Base-by-base conservation (phyloP, 2,888 invertebrate species). In the Metellina segmentata region DNA sequence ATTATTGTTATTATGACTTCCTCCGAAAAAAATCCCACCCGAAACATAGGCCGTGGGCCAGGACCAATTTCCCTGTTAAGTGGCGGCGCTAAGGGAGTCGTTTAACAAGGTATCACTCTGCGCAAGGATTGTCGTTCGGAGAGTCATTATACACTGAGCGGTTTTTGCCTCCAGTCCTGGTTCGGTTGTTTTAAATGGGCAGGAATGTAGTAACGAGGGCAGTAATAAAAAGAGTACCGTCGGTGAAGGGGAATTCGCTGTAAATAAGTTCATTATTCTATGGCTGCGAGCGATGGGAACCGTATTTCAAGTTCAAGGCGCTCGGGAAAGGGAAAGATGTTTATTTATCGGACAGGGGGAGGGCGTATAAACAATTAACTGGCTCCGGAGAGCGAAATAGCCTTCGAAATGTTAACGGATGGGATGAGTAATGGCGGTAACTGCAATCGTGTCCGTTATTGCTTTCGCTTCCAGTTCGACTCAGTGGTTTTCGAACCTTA, bases 71-170 rank as follows among this genome's bases (percentile, higher is more conserved):
- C 52, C 53, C 70, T 78, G 75, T 48, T 72, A 72, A 48, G 75
- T 48, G 48, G 81, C 85, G n/a, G 61, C 20, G 16, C 52, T 72
- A 85, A 61, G 82, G 72, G 11, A 34, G 52, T 20, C 71, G 34
- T 81, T 89, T 82, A 89, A 83, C 89, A 72, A 78, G 78, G 53
- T 90, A 90, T 90, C 89, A 85, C 78, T 90, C 89, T 49, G 48
- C 48, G 16, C 70, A 72, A 83, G 83, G 49, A 85, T 85, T 79
- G 83, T 90, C 82, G 34, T 70, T 11, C 70, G 11, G 48, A 86
- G 70, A 48, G 72, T 86, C 86, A 86, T 86, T 86, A 71, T 11
- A 72, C 61, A 7, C 19, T 19, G 70, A 85, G 48, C 16, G 49
- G 20, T 77, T 85, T 77, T 85, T 85, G 75, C 20, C 79, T 74